Evolutionary conservation across 1,140 invertebrate species (phyloP).

Genomic region (Elymnias hypermnestra): DNA sequence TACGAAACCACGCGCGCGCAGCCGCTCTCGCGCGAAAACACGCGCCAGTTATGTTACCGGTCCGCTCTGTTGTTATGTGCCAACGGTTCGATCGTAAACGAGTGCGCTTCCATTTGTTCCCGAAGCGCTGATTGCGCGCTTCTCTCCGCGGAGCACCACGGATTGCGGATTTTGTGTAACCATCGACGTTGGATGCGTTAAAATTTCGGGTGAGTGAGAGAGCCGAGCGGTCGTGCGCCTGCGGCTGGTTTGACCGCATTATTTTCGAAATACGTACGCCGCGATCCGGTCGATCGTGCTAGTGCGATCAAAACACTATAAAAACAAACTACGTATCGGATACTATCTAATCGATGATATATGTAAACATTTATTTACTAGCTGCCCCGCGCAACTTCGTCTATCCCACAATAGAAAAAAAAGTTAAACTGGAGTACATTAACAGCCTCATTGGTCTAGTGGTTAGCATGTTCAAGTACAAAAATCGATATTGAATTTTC

Average conservation of each 20-base stretch:
- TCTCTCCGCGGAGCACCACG: conserved; percentile 41
- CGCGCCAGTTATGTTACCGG: conserved; percentile 62
- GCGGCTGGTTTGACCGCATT: conserved; percentile 73
- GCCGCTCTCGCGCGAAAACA: conserved; percentile 43
- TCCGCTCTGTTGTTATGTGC: conserved; percentile 59
- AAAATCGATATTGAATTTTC: too few relatives aligned
- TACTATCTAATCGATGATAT: conserved; percentile 15
- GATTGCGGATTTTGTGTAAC: conserved; percentile 61
- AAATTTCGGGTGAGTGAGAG: conserved; percentile 74
- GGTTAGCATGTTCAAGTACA: too few relatives aligned
- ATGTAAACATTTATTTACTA: conserved; percentile 18
- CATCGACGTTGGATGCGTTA: conserved; percentile 69
- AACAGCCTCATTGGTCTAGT: too few relatives aligned
- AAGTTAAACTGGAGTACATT: too few relatives aligned
- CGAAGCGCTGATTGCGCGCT: conserved; percentile 57
- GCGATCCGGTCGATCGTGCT: conserved; percentile 59
- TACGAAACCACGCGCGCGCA: conserved; percentile 48
- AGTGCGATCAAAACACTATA: conserved; percentile 69
- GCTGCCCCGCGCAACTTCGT: too few relatives aligned
- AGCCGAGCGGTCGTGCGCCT: conserved; percentile 55
- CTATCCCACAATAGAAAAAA: too few relatives aligned
- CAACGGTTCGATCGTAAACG: conserved; percentile 55
- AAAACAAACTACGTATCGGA: conserved; percentile 53
- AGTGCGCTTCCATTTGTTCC: conserved; percentile 62
- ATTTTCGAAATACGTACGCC: conserved; percentile 72